Conservation (phyloP, 1,140 invertebrate genomes). For the Whitmania pigra region DNA sequence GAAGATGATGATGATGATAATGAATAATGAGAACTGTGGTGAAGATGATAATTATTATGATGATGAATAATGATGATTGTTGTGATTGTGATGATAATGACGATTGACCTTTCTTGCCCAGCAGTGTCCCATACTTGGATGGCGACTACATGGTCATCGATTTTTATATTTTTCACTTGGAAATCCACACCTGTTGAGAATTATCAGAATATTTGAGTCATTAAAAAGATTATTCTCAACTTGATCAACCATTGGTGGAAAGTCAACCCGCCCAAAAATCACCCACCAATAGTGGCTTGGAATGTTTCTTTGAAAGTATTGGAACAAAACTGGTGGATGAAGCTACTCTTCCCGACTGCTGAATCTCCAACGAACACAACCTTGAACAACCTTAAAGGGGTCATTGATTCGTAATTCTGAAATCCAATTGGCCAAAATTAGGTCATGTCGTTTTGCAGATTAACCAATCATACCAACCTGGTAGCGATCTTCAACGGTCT, state of each 20-base stretch:
- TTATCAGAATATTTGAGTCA: neutral
- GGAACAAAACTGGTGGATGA: conserved; percentile 49
- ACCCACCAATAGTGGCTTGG: conserved; percentile 47
- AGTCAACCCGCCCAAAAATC: neutral
- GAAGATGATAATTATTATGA: neutral
- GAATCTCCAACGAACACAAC: conserved; percentile 52
- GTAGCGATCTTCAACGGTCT: neutral
- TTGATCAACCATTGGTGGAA: conserved; percentile 46
- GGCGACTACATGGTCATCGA: conserved; percentile 44
- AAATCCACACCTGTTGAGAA: conserved; percentile 47
- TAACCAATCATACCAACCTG: neutral
- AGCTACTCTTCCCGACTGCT: conserved; percentile 51
- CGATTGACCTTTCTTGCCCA: conserved; percentile 46
- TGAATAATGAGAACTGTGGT: neutral
- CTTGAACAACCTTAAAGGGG: conserved; percentile 48
- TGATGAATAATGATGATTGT: neutral
- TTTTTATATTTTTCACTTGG: conserved; percentile 45
- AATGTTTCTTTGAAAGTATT: conserved; percentile 46
- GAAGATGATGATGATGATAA: neutral
- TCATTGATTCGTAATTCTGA: conserved; percentile 15
- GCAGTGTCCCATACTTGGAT: conserved; percentile 53
- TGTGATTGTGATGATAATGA: neutral
- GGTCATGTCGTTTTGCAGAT: too few species aligned
- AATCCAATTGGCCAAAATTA: neutral
- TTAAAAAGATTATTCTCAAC: neutral